Evolutionary conservation across 2,888 invertebrate genomes (phyloP).

Genomic region (Notodonta dromedarius): DNA sequence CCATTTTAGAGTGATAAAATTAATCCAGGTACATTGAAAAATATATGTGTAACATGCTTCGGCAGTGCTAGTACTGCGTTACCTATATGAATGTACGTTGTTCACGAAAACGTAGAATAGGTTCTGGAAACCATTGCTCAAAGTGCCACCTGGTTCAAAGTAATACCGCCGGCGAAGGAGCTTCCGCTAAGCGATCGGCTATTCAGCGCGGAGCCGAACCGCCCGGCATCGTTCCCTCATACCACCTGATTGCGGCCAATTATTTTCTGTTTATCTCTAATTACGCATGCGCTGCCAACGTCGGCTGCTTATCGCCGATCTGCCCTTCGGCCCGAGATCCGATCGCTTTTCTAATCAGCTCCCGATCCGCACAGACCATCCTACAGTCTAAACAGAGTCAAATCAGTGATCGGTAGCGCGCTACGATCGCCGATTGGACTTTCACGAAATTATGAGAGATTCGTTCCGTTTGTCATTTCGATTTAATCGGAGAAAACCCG

Average conservation of each 20-base stretch:
- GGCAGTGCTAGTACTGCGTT: no score
- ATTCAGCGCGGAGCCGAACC: conserved; percentile 3
- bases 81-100: not conserved
- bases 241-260: conserved; percentile 82
- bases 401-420: conserved; percentile 34
- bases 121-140: conserved; percentile 38
- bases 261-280: conserved; percentile 84
- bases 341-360: conserved; percentile 78
- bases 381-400: conserved; percentile 56
- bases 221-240: conserved; percentile 60
- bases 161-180: conserved; percentile 21
- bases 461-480: conserved; percentile 58
- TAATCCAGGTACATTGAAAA: no score
- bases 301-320: conserved; percentile 76
- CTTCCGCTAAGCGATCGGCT: conserved; percentile 54
- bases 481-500: conserved; percentile 56
- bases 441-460: conserved; percentile 56
- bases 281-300: conserved; percentile 82
- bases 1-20: not conserved
- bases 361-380: conserved; percentile 75
- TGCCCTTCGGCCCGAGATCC: conserved; percentile 81
- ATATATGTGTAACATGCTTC: no score
- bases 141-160: conserved; percentile 7
- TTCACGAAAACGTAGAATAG: not conserved
- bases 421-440: conserved; percentile 46